Evolutionary conservation across 2,888 invertebrate species (phyloP), one percentile per base, ranked within the genome.

Genomic region (Bembecia ichneumoniformis): DNA sequence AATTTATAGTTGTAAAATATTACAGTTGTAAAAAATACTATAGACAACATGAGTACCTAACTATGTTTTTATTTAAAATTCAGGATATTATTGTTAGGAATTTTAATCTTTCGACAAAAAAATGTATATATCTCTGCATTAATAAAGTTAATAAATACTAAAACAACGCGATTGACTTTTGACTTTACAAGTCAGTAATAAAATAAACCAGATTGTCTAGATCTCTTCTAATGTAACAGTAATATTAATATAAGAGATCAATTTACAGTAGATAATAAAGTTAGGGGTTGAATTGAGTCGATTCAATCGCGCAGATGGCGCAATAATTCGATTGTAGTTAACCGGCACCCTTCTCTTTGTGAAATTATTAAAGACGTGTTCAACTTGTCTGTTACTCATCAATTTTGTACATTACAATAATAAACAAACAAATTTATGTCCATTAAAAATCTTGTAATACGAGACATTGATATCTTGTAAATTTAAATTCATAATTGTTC

Each of bases 241-340:
- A 47, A 50, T 46, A 47, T 49, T 46, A 36, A 50, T 49, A 51
- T 49, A 43, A 16, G 46, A 47, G 52, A 15, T 52, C 49, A 47
- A 46, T 28, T 35, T 48, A 49, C 36, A 51, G 36, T 52, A 47
- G 54, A 52, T 50, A 44, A 17, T 17, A 7, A 43, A 45, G 43
- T 15, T 47, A 43, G 51, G 49, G 56, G 56, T 57, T 51, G 49
- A 43, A 52, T 49, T 49, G 52, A 53, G 51, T 53, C 53, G 55
- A 56, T 51, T 53, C 57, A 56, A 55, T 57, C 56, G 58, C 55
- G 52, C 61, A 61, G 61, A 61, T 61, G 61, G 58, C 48, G 52
- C 47, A 47, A 47, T 50, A 55, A 56, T 56, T 54, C 54, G 49
- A 56, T 55, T 50, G 45, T 40, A 40, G 40, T 28, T 28, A 28